phyloP scores from a whole-genome alignment of 2,797 vertebrate genomes.

The Lithobates pipiens region DNA sequence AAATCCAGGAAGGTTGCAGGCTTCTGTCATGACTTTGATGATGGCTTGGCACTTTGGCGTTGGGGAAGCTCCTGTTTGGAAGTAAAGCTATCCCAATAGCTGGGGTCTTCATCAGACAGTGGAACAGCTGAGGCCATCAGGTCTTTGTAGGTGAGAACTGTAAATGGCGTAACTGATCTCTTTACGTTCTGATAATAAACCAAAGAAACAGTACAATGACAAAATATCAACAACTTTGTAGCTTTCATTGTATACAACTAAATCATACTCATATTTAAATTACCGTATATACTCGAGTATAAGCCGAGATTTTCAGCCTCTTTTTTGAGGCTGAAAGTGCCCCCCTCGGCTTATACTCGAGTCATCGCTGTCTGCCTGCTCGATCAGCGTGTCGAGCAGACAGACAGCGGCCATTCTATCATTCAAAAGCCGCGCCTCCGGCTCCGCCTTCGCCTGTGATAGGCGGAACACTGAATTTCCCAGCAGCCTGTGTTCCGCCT shows the following conservation, averaged over 20 bases:
- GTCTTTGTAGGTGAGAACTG: slow-evolving; percentile 84
- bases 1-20: not conserved
- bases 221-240: not conserved
- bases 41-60: slow-evolving; percentile 76
- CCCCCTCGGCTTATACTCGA: too few species aligned
- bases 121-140: slow-evolving; percentile 85
- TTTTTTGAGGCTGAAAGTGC: too few species aligned
- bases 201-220: not conserved
- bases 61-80: slow-evolving; percentile 82
- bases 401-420: too few species aligned
- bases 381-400: too few species aligned
- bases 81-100: slow-evolving; percentile 89
- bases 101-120: slow-evolving; percentile 84
- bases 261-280: too few species aligned
- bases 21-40: not conserved
- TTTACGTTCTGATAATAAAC: slow-evolving; percentile 46
- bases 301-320: too few species aligned
- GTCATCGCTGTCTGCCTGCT: too few species aligned
- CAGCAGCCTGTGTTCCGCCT: too few species aligned
- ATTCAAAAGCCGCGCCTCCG: too few species aligned
- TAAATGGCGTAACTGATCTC: slow-evolving; percentile 71
- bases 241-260: not conserved
- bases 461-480: too few species aligned
- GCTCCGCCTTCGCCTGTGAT: too few species aligned
- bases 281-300: too few species aligned